phyloP scores from a whole-genome alignment of 1,140 invertebrate species.

The Heliothis virescens region DNA sequence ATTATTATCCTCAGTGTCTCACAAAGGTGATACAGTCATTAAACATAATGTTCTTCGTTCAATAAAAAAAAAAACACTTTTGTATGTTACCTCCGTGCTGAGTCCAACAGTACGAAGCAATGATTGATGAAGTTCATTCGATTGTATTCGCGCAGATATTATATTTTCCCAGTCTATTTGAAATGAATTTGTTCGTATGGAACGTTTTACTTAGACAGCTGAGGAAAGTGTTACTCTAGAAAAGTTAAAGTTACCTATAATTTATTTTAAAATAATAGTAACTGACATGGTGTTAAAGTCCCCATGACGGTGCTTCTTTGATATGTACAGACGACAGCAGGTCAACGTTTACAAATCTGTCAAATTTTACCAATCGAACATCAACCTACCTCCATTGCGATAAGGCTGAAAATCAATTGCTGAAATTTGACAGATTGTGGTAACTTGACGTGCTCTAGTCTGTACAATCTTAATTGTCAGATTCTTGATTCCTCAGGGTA shows the following conservation, averaged over 20 bases:
- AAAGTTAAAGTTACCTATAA: neutral
- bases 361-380: too few species aligned
- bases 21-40: constrained; percentile 29
- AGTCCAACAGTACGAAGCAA: constrained; percentile 57
- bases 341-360: too few species aligned
- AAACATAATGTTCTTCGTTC: constrained; percentile 23
- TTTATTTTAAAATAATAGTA: too few species aligned
- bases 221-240: constrained; percentile 34
- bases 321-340: too few species aligned
- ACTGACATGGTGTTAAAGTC: too few species aligned
- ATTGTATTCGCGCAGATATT: constrained; percentile 56
- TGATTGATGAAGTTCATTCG: constrained; percentile 57
- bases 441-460: too few species aligned
- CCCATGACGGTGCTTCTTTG: too few species aligned
- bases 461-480: too few species aligned
- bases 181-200: constrained; percentile 57
- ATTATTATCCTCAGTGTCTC: constrained; percentile 16
- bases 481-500: too few species aligned
- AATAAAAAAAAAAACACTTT: constrained; percentile 20
- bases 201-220: constrained; percentile 57
- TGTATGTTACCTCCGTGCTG: constrained; percentile 22
- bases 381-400: too few species aligned
- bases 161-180: constrained; percentile 50
- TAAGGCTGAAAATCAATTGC: too few species aligned
- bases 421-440: too few species aligned